Evolutionary conservation across 2,888 invertebrate genomes (phyloP).

Genomic region (Sminthurides aquaticus): DNA sequence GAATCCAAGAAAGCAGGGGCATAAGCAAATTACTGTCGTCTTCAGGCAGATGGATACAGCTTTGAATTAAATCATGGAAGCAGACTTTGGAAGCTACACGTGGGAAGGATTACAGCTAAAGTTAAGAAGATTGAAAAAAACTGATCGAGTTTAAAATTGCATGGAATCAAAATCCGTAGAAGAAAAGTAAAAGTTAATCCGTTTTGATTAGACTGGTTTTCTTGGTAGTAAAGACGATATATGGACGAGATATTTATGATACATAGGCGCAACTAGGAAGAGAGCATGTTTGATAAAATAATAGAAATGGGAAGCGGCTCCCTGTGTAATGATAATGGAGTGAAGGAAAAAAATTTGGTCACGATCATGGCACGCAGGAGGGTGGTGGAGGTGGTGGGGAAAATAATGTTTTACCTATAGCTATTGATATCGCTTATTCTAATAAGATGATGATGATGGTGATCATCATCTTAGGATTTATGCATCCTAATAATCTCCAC

Average conservation of each 20-base stretch:
- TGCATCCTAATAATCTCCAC: not conserved
- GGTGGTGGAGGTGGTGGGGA: not conserved
- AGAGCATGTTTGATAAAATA: too few relatives aligned
- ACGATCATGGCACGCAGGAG: constrained; percentile 4
- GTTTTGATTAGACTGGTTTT: too few relatives aligned
- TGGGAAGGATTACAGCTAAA: too few relatives aligned
- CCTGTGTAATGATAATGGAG: not conserved
- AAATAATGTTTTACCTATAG: not conserved
- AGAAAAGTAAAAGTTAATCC: not conserved
- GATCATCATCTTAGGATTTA: not conserved
- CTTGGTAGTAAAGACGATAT: not conserved
- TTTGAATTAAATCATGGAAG: too few relatives aligned
- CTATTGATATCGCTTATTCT: constrained; percentile 3
- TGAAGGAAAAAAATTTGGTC: constrained; percentile 2
- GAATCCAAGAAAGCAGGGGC: too few relatives aligned
- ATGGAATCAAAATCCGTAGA: too few relatives aligned
- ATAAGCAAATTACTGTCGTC: too few relatives aligned
- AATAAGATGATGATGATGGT: constrained; percentile 4
- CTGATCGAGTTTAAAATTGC: too few relatives aligned
- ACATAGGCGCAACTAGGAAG: too few relatives aligned
- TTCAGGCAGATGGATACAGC: too few relatives aligned
- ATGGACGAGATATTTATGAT: not conserved
- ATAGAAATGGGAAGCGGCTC: not conserved
- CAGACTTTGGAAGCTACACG: too few relatives aligned
- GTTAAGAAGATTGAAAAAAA: too few relatives aligned